phyloP scores from a whole-genome alignment of 2,797 vertebrate genomes.

The Cephalopachus bancanus region DNA sequence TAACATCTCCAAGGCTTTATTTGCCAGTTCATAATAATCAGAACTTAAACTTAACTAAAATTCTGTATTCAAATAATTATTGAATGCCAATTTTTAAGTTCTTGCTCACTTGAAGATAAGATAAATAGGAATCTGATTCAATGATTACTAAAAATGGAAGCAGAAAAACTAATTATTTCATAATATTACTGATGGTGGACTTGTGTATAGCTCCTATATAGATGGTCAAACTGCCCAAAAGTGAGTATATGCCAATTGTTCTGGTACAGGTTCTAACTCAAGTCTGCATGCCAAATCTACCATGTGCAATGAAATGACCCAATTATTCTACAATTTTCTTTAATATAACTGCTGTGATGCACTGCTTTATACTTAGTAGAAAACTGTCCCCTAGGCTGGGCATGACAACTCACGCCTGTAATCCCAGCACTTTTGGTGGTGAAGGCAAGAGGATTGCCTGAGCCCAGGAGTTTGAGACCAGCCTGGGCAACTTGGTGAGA shows the following conservation, averaged over 20 bases:
- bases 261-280: background rate
- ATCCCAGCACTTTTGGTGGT: no score
- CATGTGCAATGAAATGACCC: background rate
- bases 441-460: no score
- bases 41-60: constrained; percentile 32
- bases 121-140: constrained; percentile 11
- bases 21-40: constrained; percentile 30
- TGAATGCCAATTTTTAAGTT: constrained; percentile 33
- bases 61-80: constrained; percentile 15
- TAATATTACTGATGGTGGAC: background rate
- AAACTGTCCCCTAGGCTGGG: no score
- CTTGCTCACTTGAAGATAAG: constrained; percentile 14
- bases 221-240: background rate
- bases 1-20: background rate
- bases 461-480: no score
- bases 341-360: background rate
- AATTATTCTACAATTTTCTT: background rate
- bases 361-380: background rate
- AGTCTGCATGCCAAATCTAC: background rate
- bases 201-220: background rate
- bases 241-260: background rate
- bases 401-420: no score
- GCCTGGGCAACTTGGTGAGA: no score
- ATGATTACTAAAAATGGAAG: background rate
- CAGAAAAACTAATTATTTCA: background rate